phyloP scores from a whole-genome alignment of 2,888 invertebrate genomes.

The Acanthococcus lagerstroemiae region DNA sequence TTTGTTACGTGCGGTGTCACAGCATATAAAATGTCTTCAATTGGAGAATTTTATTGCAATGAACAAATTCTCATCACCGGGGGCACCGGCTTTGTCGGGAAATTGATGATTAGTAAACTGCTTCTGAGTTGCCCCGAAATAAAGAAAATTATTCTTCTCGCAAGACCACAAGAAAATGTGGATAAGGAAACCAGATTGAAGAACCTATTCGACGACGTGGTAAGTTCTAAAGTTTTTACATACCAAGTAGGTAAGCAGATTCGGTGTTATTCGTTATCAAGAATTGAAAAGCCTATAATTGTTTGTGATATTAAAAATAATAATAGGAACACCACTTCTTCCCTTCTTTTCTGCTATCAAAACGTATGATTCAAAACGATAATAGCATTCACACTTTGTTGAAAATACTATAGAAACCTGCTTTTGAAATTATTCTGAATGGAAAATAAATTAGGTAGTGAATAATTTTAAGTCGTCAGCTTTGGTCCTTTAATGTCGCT shows the following conservation, averaged over 20 bases:
- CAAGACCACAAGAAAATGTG: not conserved
- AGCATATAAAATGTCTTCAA: not conserved
- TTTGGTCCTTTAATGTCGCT: too few relatives aligned
- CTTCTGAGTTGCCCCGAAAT: constrained; percentile 12
- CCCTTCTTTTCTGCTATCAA: too few relatives aligned
- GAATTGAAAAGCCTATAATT: not conserved
- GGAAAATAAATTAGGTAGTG: too few relatives aligned
- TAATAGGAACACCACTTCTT: not conserved
- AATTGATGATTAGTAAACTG: constrained; percentile 12
- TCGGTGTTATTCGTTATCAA: too few relatives aligned
- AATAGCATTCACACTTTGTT: too few relatives aligned
- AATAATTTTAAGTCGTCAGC: too few relatives aligned
- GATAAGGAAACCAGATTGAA: not conserved
- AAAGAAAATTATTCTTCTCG: constrained; percentile 8
- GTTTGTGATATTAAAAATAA: not conserved
- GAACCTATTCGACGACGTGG: not conserved
- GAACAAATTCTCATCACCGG: constrained; percentile 15
- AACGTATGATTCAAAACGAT: too few relatives aligned
- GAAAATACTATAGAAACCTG: too few relatives aligned
- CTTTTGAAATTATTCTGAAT: too few relatives aligned
- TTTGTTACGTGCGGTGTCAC: too few relatives aligned
- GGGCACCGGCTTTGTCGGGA: constrained; percentile 14
- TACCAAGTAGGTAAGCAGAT: too few relatives aligned
- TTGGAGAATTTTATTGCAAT: constrained; percentile 4
- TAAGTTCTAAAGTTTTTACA: too few relatives aligned